phyloP scores from a whole-genome alignment of 2,797 vertebrate genomes.

The Pangasius mekongensis region DNA sequence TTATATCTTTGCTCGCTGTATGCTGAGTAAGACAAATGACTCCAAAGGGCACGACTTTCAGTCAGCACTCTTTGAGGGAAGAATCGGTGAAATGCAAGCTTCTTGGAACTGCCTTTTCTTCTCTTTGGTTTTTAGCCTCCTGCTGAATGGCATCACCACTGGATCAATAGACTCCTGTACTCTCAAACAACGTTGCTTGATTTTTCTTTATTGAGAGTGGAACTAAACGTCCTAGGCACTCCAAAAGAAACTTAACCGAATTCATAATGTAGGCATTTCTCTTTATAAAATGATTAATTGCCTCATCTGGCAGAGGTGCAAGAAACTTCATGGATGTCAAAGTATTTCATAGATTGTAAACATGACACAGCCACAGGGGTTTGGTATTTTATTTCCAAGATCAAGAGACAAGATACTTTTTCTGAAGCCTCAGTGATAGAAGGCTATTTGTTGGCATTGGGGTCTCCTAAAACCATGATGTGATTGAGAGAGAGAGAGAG shows the following conservation, averaged over 20 bases:
- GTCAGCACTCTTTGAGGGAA: background rate
- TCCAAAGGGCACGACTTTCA: conserved; percentile 61
- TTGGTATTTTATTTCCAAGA: background rate
- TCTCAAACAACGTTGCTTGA: background rate
- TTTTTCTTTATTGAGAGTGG: background rate
- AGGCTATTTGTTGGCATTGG: background rate
- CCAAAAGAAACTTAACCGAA: background rate
- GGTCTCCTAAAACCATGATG: background rate
- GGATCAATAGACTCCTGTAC: background rate
- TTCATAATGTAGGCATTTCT: background rate
- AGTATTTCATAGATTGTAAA: background rate
- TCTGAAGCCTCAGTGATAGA: background rate
- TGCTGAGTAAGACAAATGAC: conserved; percentile 42
- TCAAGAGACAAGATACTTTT: background rate
- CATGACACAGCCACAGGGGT: background rate
- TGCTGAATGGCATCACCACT: background rate
- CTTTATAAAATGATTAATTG: background rate
- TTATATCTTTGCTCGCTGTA: conserved; percentile 31
- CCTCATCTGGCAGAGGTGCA: background rate
- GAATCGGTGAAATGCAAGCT: background rate
- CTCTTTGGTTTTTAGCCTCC: background rate
- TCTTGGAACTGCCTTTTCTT: background rate
- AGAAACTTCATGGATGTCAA: background rate
- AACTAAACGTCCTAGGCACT: background rate
- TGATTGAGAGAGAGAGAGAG: too few species aligned